Evolutionary conservation across 2,888 invertebrate species (phyloP).

Genomic region (Melieria crassipennis): DNA sequence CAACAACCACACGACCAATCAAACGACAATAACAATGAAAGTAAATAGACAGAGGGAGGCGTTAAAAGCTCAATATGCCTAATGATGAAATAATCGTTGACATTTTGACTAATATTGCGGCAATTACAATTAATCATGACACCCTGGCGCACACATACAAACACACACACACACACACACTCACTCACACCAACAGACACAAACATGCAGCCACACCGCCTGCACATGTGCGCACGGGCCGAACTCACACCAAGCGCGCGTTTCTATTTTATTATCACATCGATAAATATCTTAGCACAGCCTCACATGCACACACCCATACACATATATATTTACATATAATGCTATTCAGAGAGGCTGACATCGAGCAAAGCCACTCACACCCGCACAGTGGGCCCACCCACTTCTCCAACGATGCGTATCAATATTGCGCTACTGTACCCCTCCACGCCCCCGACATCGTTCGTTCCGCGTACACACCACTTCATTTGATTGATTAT

Average conservation of each 20-base stretch:
- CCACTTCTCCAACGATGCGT: not conserved
- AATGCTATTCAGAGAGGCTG: not conserved
- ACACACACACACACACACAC: not conserved
- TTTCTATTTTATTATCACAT: not conserved
- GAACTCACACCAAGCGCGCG: too few relatives aligned
- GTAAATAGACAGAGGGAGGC: not conserved
- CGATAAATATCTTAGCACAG: slow-evolving; percentile 5
- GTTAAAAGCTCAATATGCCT: not conserved
- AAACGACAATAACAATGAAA: not conserved
- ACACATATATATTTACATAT: not conserved
- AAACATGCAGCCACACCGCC: not conserved
- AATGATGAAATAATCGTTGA: slow-evolving; percentile 34
- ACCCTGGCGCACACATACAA: slow-evolving; percentile 15
- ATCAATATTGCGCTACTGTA: not conserved
- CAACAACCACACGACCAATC: not conserved
- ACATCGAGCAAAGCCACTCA: not conserved
- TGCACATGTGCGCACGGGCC: too few relatives aligned
- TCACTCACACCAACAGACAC: too few relatives aligned
- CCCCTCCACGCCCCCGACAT: not conserved
- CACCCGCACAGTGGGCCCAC: not conserved
- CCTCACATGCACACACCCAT: slow-evolving; percentile 16
- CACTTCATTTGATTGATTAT: slow-evolving; percentile 33
- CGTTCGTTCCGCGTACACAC: not conserved
- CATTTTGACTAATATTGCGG: slow-evolving; percentile 33
- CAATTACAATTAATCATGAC: slow-evolving; percentile 31